A percentile compares a stretch with the other conserved stretches of the same genome.
Conservation (phyloP, 1,140 invertebrate species). For the Vanessa atalanta region DNA sequence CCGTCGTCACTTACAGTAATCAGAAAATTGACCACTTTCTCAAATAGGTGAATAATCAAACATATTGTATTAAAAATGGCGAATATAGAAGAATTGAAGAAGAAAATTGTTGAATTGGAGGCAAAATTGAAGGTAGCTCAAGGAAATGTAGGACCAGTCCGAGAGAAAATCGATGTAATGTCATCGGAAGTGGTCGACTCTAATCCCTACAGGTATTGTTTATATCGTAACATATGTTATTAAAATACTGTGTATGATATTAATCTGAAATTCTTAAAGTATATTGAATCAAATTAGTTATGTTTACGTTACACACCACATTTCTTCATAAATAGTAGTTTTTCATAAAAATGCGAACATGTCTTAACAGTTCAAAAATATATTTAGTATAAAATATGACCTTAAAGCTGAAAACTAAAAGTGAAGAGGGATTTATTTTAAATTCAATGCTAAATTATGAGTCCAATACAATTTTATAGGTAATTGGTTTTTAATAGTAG, state of each 20-base stretch:
- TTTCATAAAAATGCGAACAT: no score
- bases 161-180: slow-evolving; percentile 81
- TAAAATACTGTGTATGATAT: neutral
- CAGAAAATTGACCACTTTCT: slow-evolving; percentile 5
- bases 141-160: slow-evolving; percentile 61
- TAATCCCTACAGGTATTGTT: slow-evolving; percentile 96
- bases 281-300: no score
- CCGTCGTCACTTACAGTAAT: neutral
- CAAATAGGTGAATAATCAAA: slow-evolving; percentile 21
- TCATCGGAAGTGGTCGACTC: slow-evolving; percentile 93
- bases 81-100: slow-evolving; percentile 72
- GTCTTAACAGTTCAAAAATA: no score
- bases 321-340: no score
- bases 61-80: slow-evolving; percentile 63
- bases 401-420: no score
- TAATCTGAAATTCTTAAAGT: no score
- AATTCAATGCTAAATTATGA: no score
- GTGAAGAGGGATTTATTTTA: no score
- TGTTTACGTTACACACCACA: no score
- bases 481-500: no score
- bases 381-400: no score
- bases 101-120: slow-evolving; percentile 82
- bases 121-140: slow-evolving; percentile 78
- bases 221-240: slow-evolving; percentile 27
- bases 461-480: no score